Percentiles rank a stretch among this genome's conserved stretches.
These are phyloP conservation scores for Chelonoidis abingdonii DNA, from an alignment of 2,113 vertebrate genomes.

Conservation along the genomic window DNA sequence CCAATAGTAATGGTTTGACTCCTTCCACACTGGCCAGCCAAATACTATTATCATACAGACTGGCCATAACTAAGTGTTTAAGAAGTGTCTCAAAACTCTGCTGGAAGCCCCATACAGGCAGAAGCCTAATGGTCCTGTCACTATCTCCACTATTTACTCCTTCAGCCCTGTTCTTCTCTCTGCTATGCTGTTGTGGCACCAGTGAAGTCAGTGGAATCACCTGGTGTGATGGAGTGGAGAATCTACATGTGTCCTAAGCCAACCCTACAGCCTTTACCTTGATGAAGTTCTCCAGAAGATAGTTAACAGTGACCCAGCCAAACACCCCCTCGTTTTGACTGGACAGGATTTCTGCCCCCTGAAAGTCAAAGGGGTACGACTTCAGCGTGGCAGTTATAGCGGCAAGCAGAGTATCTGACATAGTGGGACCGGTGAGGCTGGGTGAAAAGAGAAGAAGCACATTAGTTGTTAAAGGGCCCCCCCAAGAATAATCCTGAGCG, in stretches of 20 bases:
- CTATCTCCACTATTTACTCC: not conserved
- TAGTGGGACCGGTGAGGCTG: slow-evolving; percentile 74
- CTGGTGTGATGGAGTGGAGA: not conserved
- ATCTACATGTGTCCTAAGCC: not conserved
- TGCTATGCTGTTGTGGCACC: not conserved
- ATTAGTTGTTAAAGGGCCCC: not conserved
- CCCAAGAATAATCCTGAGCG: not conserved
- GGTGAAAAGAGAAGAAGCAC: not conserved
- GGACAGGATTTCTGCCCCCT: slow-evolving; percentile 77
- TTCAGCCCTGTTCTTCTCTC: not conserved
- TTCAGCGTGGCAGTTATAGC: slow-evolving; percentile 66
- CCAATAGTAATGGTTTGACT: not conserved
- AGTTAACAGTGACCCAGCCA: slow-evolving; percentile 84
- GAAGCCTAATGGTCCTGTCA: not conserved
- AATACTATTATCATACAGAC: not conserved
- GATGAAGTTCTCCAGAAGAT: slow-evolving; percentile 80
- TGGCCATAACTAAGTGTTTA: not conserved
- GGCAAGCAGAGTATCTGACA: slow-evolving; percentile 61
- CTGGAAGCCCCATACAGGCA: not conserved
- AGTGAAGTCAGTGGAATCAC: not conserved
- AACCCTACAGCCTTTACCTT: slow-evolving; percentile 71
- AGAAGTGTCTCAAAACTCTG: not conserved
- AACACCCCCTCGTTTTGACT: slow-evolving; percentile 82
- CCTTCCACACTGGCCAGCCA: not conserved
- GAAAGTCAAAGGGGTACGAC: slow-evolving; percentile 79